A percentile compares a stretch with the other conserved stretches of the same genome.
phyloP scores from a whole-genome alignment of 2,113 vertebrate species.

The Amazona vittata region DNA sequence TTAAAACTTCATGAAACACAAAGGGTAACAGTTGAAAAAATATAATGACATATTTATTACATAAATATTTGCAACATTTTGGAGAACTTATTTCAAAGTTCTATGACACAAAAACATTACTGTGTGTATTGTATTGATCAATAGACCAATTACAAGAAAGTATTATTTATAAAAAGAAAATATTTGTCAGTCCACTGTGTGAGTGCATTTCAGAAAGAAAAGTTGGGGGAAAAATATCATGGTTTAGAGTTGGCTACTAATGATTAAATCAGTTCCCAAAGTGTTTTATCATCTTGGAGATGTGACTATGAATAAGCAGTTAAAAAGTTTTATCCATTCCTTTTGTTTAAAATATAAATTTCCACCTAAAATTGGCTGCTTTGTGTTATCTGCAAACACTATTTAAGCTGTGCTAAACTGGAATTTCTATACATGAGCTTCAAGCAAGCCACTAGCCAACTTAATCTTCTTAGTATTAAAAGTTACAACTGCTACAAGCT shows the following conservation, averaged over 20 bases:
- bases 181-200: not conserved
- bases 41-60: not conserved
- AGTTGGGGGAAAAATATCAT: rapidly evolving
- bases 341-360: not conserved
- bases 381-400: not conserved
- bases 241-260: not conserved
- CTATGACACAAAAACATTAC: not conserved
- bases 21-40: not conserved
- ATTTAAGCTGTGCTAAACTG: not conserved
- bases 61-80: not conserved
- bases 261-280: not conserved
- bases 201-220: not conserved
- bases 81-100: not conserved
- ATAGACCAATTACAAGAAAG: not conserved
- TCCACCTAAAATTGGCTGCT: not conserved
- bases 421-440: not conserved
- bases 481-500: not conserved
- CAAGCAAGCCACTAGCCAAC: not conserved
- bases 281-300: not conserved
- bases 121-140: not conserved
- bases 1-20: not conserved
- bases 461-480: not conserved
- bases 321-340: not conserved
- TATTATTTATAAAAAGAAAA: not conserved
- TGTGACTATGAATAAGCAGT: not conserved